A percentile compares a stretch with the other conserved stretches of the same genome.
Conservation (phyloP, 2,888 invertebrate species). For the Acrobasis repandana region DNA sequence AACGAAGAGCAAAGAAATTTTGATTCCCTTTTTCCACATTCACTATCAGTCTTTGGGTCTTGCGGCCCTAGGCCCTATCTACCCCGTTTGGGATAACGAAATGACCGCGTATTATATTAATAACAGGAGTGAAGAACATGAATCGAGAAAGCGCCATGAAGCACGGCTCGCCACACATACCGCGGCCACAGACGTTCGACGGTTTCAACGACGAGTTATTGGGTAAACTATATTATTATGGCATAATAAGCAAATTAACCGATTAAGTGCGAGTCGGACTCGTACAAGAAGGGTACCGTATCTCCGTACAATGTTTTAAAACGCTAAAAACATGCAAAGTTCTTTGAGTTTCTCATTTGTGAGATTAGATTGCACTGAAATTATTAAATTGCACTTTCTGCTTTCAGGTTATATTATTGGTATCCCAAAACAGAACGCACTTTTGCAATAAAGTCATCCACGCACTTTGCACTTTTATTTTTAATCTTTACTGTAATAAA, state of each 20-base stretch:
- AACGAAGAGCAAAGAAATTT: too few species aligned
- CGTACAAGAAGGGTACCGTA: too few species aligned
- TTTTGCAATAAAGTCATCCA: constrained; percentile 48
- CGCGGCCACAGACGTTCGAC: constrained; percentile 29
- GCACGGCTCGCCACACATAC: constrained; percentile 32
- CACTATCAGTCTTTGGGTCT: too few species aligned
- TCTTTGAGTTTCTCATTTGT: too few species aligned
- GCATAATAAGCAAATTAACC: too few species aligned
- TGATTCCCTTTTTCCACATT: too few species aligned
- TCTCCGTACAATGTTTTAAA: too few species aligned
- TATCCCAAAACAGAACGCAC: constrained; percentile 48
- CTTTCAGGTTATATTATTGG: constrained; percentile 72
- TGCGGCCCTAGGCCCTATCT: too few species aligned
- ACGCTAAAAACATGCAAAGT: too few species aligned
- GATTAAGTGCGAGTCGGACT: too few species aligned
- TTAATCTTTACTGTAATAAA: background rate
- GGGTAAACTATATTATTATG: constrained; percentile 5
- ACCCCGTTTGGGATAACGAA: too few species aligned
- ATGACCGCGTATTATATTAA: constrained; percentile 14
- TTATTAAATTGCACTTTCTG: constrained; percentile 35
- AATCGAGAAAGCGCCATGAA: constrained; percentile 27
- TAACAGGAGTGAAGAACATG: constrained; percentile 3
- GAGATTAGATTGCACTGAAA: background rate
- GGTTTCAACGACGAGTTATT: constrained; percentile 14
- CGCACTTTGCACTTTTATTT: constrained; percentile 20